Conservation (phyloP, 1,140 invertebrate genomes). For the Centruroides sculpturatus region DNA sequence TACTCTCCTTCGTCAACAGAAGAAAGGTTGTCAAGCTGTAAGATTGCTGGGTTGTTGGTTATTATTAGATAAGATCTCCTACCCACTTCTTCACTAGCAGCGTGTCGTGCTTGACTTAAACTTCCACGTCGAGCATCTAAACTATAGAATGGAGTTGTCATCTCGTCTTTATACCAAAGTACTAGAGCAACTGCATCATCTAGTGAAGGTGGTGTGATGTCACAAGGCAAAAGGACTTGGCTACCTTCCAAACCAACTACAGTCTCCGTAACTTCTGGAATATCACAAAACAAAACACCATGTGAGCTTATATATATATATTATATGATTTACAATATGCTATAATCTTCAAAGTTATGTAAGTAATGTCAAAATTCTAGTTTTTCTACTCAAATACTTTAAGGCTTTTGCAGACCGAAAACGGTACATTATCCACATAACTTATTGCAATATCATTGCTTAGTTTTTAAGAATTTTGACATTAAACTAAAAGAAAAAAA, state of each 20-base stretch:
- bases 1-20: conserved; percentile 58
- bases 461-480: no score
- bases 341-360: no score
- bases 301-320: no score
- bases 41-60: conserved; percentile 11
- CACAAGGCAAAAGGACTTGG: conserved; percentile 59
- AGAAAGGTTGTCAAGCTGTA: conserved; percentile 15
- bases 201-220: conserved; percentile 52
- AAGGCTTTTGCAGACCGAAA: no score
- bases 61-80: conserved; percentile 18
- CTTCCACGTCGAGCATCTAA: conserved; percentile 20
- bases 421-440: no score
- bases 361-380: no score
- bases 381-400: no score
- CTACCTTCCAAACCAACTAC: conserved; percentile 35
- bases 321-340: no score
- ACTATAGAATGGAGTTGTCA: conserved; percentile 55
- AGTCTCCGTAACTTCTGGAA: conserved; percentile 18
- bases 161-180: conserved; percentile 73
- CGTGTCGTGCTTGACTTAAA: conserved; percentile 19
- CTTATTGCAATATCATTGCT: no score
- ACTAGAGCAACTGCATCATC: conserved; percentile 63
- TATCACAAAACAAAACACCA: not conserved
- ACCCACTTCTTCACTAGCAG: conserved; percentile 17
- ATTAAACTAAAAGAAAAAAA: no score